phyloP scores from a whole-genome alignment of 2,888 invertebrate genomes.

The Cheilosia vulpina region DNA sequence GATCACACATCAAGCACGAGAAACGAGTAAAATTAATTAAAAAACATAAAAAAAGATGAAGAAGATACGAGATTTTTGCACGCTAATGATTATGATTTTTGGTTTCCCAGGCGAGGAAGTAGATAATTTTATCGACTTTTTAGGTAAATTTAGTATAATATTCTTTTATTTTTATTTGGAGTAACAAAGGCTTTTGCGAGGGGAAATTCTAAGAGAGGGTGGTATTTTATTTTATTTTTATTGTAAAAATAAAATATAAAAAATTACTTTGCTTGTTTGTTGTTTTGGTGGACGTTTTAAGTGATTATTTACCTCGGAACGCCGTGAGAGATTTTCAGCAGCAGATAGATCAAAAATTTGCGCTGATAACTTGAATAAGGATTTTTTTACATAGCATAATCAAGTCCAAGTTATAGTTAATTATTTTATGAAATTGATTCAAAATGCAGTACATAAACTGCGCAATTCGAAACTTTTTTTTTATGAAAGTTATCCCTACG shows the following conservation, averaged over 20 bases:
- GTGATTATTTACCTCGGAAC: too few species aligned
- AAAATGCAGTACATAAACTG: too few species aligned
- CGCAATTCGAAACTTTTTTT: too few species aligned
- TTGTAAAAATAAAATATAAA: too few species aligned
- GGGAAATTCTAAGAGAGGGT: background rate
- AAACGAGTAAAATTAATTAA: conserved; percentile 46
- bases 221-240: background rate
- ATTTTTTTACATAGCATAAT: too few species aligned
- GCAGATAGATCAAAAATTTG: too few species aligned
- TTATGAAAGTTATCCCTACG: too few species aligned
- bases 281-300: too few species aligned
- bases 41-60: conserved; percentile 41
- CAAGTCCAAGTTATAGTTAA: too few species aligned
- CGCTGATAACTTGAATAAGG: too few species aligned
- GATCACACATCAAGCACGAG: conserved; percentile 1
- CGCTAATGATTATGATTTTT: conserved; percentile 54
- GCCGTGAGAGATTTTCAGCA: too few species aligned
- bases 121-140: conserved; percentile 43
- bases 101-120: conserved; percentile 13
- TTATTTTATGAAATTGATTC: too few species aligned
- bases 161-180: conserved; percentile 12
- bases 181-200: background rate
- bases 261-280: background rate
- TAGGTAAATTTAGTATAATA: conserved; percentile 45
- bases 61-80: conserved; percentile 51